Conservation (phyloP, 2,888 invertebrate species). For the Onchidella celtica region DNA sequence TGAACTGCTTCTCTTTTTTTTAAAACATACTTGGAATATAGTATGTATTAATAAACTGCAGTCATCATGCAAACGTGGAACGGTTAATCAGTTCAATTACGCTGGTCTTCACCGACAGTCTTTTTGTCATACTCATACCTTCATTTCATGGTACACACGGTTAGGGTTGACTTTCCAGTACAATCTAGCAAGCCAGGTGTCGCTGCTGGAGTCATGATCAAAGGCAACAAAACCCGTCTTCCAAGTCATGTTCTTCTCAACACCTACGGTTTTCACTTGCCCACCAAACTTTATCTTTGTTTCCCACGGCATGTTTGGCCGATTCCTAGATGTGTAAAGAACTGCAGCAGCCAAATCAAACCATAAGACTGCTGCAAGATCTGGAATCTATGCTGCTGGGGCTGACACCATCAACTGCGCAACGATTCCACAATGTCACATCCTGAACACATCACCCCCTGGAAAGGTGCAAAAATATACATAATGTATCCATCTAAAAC, state of each 20-base stretch:
- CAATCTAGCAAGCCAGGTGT: slow-evolving; percentile 21
- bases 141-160: slow-evolving; percentile 2
- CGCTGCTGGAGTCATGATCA: slow-evolving; percentile 18
- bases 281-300: slow-evolving; percentile 17
- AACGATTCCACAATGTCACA: too few relatives aligned
- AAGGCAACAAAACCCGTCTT: slow-evolving; percentile 31
- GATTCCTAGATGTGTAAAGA: neutral
- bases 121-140: slow-evolving; percentile 23
- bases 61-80: too few relatives aligned
- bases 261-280: slow-evolving; percentile 37
- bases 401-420: too few relatives aligned
- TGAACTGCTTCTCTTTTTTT: too few relatives aligned
- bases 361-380: too few relatives aligned
- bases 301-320: slow-evolving; percentile 30
- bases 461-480: neutral
- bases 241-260: slow-evolving; percentile 32
- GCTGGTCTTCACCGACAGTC: too few relatives aligned
- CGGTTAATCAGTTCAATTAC: too few relatives aligned
- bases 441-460: neutral
- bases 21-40: too few relatives aligned
- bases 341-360: too few relatives aligned
- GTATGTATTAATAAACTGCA: too few relatives aligned
- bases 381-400: too few relatives aligned
- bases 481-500: too few relatives aligned
- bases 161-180: slow-evolving; percentile 39